Evolutionary conservation across 2,797 vertebrate species (phyloP).

Genomic region (Manis pentadactyla): DNA sequence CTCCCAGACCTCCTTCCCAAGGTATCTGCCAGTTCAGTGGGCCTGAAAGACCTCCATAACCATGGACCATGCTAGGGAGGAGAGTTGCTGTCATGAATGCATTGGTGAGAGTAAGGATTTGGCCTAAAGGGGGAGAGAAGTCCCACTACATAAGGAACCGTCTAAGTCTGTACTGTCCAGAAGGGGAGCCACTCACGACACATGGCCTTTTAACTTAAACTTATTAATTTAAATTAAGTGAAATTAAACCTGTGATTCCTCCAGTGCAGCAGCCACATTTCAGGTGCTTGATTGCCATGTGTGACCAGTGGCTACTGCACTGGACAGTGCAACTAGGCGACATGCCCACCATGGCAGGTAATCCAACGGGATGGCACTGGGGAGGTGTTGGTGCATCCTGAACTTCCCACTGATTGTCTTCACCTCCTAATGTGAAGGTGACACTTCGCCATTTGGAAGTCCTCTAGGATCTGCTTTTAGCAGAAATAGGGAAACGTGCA

Average conservation of each 20-base stretch:
- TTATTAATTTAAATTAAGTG: not conserved
- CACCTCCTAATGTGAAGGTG: rapidly evolving
- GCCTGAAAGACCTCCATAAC: not conserved
- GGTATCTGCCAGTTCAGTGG: not conserved
- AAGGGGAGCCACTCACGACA: not conserved
- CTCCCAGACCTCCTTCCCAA: not conserved
- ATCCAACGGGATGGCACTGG: not conserved
- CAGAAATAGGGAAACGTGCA: not conserved
- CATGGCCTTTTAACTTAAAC: not conserved
- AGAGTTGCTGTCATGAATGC: not conserved
- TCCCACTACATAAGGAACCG: not conserved
- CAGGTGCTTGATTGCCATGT: rapidly evolving
- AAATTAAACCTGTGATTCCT: not conserved
- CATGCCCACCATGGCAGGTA: rapidly evolving
- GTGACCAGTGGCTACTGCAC: not conserved
- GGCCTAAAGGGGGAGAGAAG: not conserved
- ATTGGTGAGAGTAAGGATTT: not conserved
- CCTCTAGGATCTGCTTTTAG: not conserved
- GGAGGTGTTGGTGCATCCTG: rapidly evolving
- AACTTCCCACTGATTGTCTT: rapidly evolving
- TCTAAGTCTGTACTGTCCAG: not conserved
- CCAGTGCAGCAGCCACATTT: not conserved
- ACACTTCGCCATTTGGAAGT: not conserved
- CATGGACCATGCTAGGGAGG: rapidly evolving
- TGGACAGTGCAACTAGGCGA: not conserved